Evolutionary conservation across 2,113 vertebrate genomes (phyloP).

Genomic region (Lophius piscatorius): DNA sequence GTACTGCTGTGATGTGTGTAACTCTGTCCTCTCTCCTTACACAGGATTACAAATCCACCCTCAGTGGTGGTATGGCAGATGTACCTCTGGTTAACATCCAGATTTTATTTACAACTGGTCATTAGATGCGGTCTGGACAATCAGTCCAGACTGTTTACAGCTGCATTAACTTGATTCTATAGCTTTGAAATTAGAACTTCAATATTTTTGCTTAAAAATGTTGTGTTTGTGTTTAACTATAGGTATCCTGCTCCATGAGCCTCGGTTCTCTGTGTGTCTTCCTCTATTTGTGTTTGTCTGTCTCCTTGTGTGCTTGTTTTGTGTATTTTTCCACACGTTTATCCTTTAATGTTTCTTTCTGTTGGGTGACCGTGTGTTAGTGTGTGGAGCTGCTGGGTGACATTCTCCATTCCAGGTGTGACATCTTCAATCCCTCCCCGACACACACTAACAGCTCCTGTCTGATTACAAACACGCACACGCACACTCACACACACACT

Average conservation of each 20-base stretch:
- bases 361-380: conserved; percentile 34
- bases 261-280: conserved; percentile 25
- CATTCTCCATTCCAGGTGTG: conserved; percentile 65
- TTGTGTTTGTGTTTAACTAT: not conserved
- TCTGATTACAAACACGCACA: conserved; percentile 22
- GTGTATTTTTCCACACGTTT: conserved; percentile 28
- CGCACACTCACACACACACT: conserved; percentile 34
- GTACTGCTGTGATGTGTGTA: too few species aligned
- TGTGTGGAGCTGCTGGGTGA: conserved; percentile 29
- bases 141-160: too few species aligned
- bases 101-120: too few species aligned
- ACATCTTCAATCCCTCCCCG: conserved; percentile 7
- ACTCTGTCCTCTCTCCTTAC: too few species aligned
- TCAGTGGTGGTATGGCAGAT: too few species aligned
- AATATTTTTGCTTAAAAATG: not conserved
- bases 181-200: too few species aligned
- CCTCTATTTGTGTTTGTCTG: conserved; percentile 51
- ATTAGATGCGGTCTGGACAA: too few species aligned
- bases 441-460: conserved; percentile 25
- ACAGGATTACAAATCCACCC: too few species aligned
- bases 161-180: too few species aligned
- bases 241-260: not conserved
- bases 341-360: conserved; percentile 43
- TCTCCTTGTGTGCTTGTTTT: conserved; percentile 44
- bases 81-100: too few species aligned